Evolutionary conservation across 2,888 invertebrate genomes (phyloP).

Genomic region (Heliconius cydno): DNA sequence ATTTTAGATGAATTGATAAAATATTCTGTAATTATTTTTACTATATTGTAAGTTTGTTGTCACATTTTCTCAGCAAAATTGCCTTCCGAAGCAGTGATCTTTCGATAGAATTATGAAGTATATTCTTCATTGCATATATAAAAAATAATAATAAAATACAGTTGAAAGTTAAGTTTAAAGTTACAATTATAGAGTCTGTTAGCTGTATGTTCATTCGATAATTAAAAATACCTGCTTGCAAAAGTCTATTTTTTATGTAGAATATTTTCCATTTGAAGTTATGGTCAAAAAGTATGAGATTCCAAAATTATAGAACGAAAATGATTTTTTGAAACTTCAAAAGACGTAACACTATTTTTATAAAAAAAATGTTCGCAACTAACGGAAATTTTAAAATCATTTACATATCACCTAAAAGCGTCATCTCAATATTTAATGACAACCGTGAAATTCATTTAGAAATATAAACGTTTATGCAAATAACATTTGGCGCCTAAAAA

Average conservation of each 20-base stretch:
- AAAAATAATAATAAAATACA: too few relatives aligned
- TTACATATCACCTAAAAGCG: neutral
- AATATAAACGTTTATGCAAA: constrained; percentile 40
- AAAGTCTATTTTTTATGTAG: neutral
- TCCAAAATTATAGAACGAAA: neutral
- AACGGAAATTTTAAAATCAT: neutral
- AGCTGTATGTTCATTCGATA: too few relatives aligned
- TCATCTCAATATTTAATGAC: constrained; percentile 9
- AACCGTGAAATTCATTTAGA: constrained; percentile 33
- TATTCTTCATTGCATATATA: too few relatives aligned
- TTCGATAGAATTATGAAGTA: too few relatives aligned
- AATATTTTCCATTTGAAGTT: neutral
- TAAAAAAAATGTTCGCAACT: neutral
- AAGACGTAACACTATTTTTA: neutral
- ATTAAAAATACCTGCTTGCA: neutral
- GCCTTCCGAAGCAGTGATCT: too few relatives aligned
- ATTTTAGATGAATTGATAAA: neutral
- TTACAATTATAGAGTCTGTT: too few relatives aligned
- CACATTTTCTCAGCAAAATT: neutral
- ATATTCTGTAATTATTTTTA: neutral
- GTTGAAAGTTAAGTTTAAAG: too few relatives aligned
- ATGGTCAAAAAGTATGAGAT: neutral
- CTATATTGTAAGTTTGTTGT: neutral
- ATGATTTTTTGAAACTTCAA: neutral
- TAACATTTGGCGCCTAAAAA: constrained; percentile 33